phyloP scores from a whole-genome alignment of 2,113 vertebrate species.

The Nothocercus nigrocapillus region DNA sequence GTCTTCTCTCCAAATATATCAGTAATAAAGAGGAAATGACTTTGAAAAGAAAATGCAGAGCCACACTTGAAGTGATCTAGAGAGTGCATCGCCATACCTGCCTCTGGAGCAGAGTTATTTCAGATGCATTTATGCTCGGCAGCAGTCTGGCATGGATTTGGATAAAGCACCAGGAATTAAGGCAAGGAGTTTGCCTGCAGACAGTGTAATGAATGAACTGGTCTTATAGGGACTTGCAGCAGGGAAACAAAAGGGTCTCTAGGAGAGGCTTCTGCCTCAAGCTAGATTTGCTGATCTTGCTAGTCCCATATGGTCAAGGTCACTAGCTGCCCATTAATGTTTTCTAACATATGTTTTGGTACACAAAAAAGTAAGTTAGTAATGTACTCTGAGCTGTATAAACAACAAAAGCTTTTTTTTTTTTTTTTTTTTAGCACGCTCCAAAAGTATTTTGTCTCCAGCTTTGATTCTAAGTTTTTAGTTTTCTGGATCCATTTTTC shows the following conservation, averaged over 20 bases:
- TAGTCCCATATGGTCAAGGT: neutral
- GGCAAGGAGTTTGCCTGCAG: neutral
- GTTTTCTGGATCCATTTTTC: slow-evolving; percentile 30
- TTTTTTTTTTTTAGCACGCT: neutral
- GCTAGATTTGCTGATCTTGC: neutral
- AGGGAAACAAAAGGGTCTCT: neutral
- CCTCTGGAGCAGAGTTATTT: neutral
- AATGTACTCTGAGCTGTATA: neutral
- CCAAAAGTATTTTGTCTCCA: neutral
- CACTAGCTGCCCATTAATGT: neutral
- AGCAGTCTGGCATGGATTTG: neutral
- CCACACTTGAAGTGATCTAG: neutral
- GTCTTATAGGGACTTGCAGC: neutral
- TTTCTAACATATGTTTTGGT: neutral
- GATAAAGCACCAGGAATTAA: neutral
- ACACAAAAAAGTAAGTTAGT: neutral
- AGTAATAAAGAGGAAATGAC: neutral
- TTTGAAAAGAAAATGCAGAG: neutral
- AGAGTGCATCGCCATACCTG: neutral
- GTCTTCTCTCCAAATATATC: neutral
- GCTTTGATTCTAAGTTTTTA: slow-evolving; percentile 21
- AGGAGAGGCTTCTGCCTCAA: neutral
- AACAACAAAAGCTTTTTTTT: neutral
- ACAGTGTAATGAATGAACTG: neutral
- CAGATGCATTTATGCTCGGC: neutral